Base-by-base conservation (phyloP, 2,113 vertebrate species). In the Nyctereutes procyonoides region DNA sequence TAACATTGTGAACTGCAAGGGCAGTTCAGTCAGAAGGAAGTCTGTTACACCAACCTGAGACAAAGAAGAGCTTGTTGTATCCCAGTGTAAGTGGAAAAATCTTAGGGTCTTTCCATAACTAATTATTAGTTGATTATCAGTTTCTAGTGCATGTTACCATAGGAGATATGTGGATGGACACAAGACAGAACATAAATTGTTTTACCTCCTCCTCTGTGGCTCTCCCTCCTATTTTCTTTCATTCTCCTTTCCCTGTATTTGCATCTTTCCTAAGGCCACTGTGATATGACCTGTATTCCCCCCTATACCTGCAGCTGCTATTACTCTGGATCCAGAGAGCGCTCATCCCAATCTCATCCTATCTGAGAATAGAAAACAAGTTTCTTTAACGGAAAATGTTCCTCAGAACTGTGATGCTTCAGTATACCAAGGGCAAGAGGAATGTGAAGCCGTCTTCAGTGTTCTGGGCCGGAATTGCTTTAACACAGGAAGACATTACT, bases 361-460 rank as follows among this genome's bases (percentile, higher is more conserved):
- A 17, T 98, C 96, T 0, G n/a, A 91, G 19, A 67, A 74, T 20
- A 53, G 53, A 30, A 97, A 88, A 28, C 83, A 80, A 4, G 90
- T 96, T 19, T 97, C 97, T 91, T 98, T 98, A 35, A 98, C 69
- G 0, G 81, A 76, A 1, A 96, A 95, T 8, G 63, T 71, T 19
- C 67, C 87, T 8, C 71, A 24, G 2, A 84, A 91, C 0, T 0
- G 60, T 0, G 93, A 96, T 0, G 80, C 32, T 10, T 63, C 95
- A 0, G 53, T 35, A 0, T 56, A 30, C 0, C 43, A 96, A 48
- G 88, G 13, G 0, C 98, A 99, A 60, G 86, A 98, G 74, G 97
- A 98, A 16, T 99, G 99, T 17, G 97, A 99, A 85, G 98, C 98
- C 0, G 98, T 98, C 65, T 94, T 93, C 95, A 98, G 93, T 67